Conservation (phyloP, 2,113 vertebrate species). For the Aegithalos caudatus region DNA sequence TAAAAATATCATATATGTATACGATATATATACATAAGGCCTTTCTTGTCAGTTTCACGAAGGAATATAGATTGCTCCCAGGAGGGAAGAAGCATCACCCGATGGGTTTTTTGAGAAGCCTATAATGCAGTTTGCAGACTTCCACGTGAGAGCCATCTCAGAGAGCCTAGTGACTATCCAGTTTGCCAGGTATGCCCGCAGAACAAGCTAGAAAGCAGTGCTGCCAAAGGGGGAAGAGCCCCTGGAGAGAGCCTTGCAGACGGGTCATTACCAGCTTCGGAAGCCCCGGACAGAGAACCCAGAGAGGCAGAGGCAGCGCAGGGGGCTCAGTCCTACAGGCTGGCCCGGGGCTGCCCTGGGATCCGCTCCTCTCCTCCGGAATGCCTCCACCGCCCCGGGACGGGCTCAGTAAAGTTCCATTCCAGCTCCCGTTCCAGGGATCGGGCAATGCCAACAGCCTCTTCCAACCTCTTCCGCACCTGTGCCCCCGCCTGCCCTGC, state of each 20-base stretch:
- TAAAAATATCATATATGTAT: not conserved
- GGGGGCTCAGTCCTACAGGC: accelerated
- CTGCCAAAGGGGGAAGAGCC: not conserved
- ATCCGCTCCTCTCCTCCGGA: not conserved
- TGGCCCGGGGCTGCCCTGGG: accelerated
- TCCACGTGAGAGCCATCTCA: not conserved
- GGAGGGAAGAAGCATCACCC: not conserved
- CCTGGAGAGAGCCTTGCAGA: not conserved
- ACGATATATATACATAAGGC: not conserved
- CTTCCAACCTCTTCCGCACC: not conserved
- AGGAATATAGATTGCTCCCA: not conserved
- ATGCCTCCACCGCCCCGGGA: not conserved
- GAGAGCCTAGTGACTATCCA: accelerated
- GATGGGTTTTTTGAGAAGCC: not conserved
- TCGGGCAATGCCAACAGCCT: accelerated
- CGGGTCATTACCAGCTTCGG: accelerated
- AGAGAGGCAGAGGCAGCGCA: too few species aligned
- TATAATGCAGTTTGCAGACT: not conserved
- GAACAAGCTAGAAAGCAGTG: not conserved
- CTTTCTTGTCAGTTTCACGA: not conserved
- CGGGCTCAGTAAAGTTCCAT: accelerated
- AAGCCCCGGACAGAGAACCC: not conserved
- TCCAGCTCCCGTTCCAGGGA: too few species aligned
- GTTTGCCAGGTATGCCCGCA: not conserved
- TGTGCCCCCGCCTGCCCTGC: accelerated